phyloP scores from a whole-genome alignment of 2,888 invertebrate genomes.

The Trissolcus japonicus region DNA sequence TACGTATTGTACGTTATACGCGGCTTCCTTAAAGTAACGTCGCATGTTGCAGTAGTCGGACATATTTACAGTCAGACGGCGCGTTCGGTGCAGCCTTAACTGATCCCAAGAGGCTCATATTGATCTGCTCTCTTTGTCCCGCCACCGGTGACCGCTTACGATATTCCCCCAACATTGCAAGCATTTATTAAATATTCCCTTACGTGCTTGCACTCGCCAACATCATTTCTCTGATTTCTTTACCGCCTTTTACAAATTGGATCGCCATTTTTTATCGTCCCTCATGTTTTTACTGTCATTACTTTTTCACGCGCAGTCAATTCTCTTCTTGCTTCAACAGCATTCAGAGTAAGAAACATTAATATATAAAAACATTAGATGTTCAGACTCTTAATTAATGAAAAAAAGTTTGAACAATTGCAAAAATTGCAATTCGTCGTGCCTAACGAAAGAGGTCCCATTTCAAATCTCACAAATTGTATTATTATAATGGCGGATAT shows the following conservation, averaged over 20 bases:
- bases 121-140: slow-evolving; percentile 52
- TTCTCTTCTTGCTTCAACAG: no score
- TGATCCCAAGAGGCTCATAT: slow-evolving; percentile 54
- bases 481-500: no score
- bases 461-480: no score
- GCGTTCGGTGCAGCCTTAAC: slow-evolving; percentile 41
- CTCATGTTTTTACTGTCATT: no score
- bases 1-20: slow-evolving; percentile 48
- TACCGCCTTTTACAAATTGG: no score
- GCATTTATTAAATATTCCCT: slow-evolving; percentile 37
- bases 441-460: no score
- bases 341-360: no score
- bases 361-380: no score
- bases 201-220: slow-evolving; percentile 11
- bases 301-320: no score
- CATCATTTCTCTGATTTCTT: not conserved
- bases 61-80: slow-evolving; percentile 55
- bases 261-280: not conserved
- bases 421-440: no score
- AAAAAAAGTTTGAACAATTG: no score
- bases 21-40: slow-evolving; percentile 42
- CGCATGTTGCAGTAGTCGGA: slow-evolving; percentile 46
- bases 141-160: slow-evolving; percentile 34
- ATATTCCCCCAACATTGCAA: slow-evolving; percentile 27
- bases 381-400: no score